Evolutionary conservation across 2,888 invertebrate genomes (phyloP).

Genomic region (Meiosimyza platycephala): DNA sequence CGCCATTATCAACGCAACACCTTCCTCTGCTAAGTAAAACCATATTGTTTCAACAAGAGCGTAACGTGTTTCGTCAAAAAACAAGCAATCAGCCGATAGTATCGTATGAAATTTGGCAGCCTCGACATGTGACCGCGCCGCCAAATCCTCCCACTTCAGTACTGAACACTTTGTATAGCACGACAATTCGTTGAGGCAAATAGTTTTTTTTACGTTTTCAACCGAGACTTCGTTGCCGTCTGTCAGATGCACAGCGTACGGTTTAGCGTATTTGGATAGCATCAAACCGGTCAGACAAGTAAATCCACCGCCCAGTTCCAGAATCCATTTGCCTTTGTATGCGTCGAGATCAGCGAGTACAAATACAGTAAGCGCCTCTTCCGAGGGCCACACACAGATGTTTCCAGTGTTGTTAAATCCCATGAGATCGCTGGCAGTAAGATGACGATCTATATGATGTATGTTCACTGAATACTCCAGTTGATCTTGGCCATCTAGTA

Average conservation of each 20-base stretch:
- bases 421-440: conserved; percentile 78
- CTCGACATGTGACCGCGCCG: conserved; percentile 57
- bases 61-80: conserved; percentile 79
- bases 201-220: conserved; percentile 76
- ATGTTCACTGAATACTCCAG: conserved; percentile 71
- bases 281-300: conserved; percentile 83
- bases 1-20: conserved; percentile 80
- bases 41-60: conserved; percentile 77
- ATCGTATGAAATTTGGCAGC: conserved; percentile 75
- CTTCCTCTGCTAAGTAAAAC: conserved; percentile 72
- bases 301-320: conserved; percentile 88
- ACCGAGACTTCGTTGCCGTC: conserved; percentile 84
- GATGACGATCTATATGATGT: conserved; percentile 72
- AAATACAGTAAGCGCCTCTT: conserved; percentile 79
- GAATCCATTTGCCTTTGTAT: conserved; percentile 76
- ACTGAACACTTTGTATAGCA: conserved; percentile 70
- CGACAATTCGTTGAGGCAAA: conserved; percentile 74
- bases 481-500: conserved; percentile 61
- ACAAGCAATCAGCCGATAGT: conserved; percentile 83
- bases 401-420: conserved; percentile 88
- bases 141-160: conserved; percentile 70
- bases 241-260: conserved; percentile 76
- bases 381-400: conserved; percentile 84
- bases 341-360: conserved; percentile 73
- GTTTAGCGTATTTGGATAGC: conserved; percentile 75